Conservation (phyloP, 2,888 invertebrate genomes). For the Tanytarsus gracilentus region DNA sequence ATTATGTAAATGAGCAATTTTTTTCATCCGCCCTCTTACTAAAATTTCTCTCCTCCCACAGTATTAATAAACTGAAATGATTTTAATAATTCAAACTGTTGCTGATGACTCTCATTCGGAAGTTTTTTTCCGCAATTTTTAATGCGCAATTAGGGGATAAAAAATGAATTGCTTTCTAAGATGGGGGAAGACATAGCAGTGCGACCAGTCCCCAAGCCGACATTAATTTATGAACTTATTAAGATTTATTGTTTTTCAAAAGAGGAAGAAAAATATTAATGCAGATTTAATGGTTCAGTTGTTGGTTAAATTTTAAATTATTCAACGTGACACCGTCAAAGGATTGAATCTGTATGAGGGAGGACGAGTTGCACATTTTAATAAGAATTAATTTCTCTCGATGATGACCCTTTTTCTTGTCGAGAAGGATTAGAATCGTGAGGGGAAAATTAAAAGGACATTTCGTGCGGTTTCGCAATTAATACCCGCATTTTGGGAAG, state of each 20-base stretch:
- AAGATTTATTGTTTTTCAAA: conserved; percentile 15
- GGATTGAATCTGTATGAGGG: not conserved
- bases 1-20: conserved; percentile 21
- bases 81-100: conserved; percentile 26
- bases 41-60: not conserved
- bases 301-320: not conserved
- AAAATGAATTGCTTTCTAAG: not conserved
- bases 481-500: not conserved
- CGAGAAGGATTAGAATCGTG: not conserved
- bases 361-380: not conserved
- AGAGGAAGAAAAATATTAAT: conserved; percentile 7
- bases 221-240: conserved; percentile 28
- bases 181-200: not conserved
- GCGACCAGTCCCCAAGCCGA: conserved; percentile 15
- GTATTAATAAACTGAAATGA: too few relatives aligned
- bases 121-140: conserved; percentile 9
- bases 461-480: conserved; percentile 12
- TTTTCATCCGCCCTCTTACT: not conserved
- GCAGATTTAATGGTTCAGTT: conserved; percentile 25
- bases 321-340: not conserved
- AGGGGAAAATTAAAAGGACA: conserved; percentile 1
- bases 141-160: conserved; percentile 25
- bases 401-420: not conserved
- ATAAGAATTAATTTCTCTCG: conserved; percentile 21
- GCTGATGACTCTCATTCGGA: not conserved